Evolutionary conservation across 2,888 invertebrate genomes (phyloP), one percentile per base, ranked within the genome.

Genomic region (Euzetes globulus): DNA sequence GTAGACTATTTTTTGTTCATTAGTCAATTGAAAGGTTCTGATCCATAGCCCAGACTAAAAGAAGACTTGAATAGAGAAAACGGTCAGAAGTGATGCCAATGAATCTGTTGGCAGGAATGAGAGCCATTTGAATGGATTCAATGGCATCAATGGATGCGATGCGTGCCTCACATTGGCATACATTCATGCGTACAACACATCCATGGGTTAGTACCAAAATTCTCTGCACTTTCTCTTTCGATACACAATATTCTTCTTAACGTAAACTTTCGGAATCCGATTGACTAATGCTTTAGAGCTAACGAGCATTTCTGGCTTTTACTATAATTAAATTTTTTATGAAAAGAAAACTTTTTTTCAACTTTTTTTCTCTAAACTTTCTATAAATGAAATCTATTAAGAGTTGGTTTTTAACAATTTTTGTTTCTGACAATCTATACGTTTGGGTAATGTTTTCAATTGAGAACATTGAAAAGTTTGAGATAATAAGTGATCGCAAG

Each of bases 171-270:
- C 68, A 68, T 60, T 33, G 68, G 19, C 68, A 70, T 70, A 45
- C 70, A 45, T 45, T 70, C 70, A 70, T 70, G 70, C 70, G 70
- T 70, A 70, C 45, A 70, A 70, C 45, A 27, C 63, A 70, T 70
- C 45, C 27, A 65, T 11, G 15, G 13, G 41, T 41, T 17, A 22
- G 2, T 33, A n/a, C 1, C 41, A 29, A 17, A 41, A 25, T 17
- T 60, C 25, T 22, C 27, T 22, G 60, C 47, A 70, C 45, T 45
- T 70, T 70, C 70, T 47, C 70, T 47, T 47, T 27, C 5, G 27
- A 29, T 27, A 19, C 22, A 60, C 22, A 52, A 52, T 58, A 58
- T 58, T 29, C 37, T 33, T n/a, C 33, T 9, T 33, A 19, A 37
- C 63, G 17, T 37, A 27, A 13, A 19, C 27, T 58, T 58, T 25